These are phyloP conservation scores for Remorina albescens DNA, from an alignment of 2,797 vertebrate species.

Conservation along the genomic window DNA sequence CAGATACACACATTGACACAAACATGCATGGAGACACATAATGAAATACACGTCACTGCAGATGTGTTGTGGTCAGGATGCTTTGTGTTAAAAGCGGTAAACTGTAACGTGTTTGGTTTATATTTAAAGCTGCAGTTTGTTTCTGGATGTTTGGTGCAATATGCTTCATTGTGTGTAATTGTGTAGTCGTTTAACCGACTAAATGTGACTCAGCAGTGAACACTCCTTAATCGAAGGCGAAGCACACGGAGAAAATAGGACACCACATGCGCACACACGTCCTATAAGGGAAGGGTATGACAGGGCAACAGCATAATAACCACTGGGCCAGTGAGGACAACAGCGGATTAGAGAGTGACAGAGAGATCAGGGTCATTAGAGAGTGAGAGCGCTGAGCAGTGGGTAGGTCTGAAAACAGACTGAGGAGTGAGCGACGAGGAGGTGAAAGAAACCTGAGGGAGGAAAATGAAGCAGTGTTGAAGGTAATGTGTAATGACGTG, in stretches of 20 bases:
- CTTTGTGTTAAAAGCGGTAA: too few relatives aligned
- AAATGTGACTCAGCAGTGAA: slow-evolving; percentile 44
- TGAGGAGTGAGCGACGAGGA: slow-evolving; percentile 28
- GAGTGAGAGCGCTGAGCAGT: slow-evolving; percentile 42
- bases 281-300: slow-evolving; percentile 27
- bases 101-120: too few relatives aligned
- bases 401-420: slow-evolving; percentile 16
- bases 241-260: slow-evolving; percentile 41
- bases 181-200: slow-evolving; percentile 31
- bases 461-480: background rate
- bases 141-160: background rate
- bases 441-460: background rate
- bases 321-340: slow-evolving; percentile 55
- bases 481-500: background rate
- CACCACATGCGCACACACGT: slow-evolving; percentile 34
- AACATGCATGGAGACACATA: background rate
- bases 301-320: slow-evolving; percentile 47
- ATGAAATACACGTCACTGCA: too few relatives aligned
- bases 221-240: slow-evolving; percentile 37
- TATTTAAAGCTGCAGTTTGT: background rate
- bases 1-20: too few relatives aligned
- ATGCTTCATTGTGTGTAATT: slow-evolving; percentile 15
- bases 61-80: too few relatives aligned
- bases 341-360: slow-evolving; percentile 65
- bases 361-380: slow-evolving; percentile 66